These are phyloP conservation scores for Hemicentrotus pulcherrimus DNA, from an alignment of 35 echinoderm and acorn worm species.

Conservation along the genomic window DNA sequence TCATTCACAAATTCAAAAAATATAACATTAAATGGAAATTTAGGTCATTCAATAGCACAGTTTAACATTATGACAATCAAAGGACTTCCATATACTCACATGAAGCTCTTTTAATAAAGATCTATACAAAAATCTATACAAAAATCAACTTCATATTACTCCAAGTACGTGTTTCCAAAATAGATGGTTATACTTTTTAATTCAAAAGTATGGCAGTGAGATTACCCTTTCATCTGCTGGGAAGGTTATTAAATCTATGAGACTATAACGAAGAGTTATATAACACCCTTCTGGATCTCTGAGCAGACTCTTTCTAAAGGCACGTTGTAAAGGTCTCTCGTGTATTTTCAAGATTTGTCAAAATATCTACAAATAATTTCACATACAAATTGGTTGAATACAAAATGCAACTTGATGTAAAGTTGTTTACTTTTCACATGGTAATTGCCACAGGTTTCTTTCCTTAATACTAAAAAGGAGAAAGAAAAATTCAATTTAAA, in stretches of 20 bases:
- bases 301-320: background rate
- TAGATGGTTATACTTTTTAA: background rate
- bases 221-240: background rate
- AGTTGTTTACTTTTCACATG: background rate
- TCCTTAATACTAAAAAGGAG: background rate
- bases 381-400: background rate
- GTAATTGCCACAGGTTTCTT: background rate
- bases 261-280: no score
- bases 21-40: background rate
- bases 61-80: background rate
- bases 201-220: background rate
- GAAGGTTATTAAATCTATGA: no score
- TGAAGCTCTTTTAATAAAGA: background rate
- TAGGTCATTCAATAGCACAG: background rate
- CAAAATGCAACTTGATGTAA: background rate
- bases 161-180: background rate
- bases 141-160: background rate
- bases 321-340: background rate
- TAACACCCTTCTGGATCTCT: no score
- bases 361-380: background rate
- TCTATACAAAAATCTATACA: background rate
- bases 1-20: background rate
- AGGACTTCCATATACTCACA: background rate
- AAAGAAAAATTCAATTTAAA: background rate
- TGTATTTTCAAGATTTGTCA: background rate